Percentiles rank a stretch among this genome's conserved stretches.
Evolutionary conservation across 2,113 vertebrate species (phyloP).

Genomic region (Anarhynchus alexandrinus): DNA sequence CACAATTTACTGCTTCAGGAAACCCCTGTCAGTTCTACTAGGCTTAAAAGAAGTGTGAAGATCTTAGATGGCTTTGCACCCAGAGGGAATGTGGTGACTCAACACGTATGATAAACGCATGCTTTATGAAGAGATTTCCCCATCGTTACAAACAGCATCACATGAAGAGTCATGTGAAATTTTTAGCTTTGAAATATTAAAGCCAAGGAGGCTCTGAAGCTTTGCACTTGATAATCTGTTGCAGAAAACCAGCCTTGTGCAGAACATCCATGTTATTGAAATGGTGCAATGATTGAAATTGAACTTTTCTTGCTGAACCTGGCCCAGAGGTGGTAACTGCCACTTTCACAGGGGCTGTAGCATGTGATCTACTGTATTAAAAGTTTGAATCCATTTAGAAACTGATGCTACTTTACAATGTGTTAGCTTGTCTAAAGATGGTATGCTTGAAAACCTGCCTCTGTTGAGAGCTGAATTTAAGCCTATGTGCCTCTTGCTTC

Average conservation of each 20-base stretch:
- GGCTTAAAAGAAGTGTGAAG: not conserved
- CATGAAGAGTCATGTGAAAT: not conserved
- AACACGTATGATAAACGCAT: not conserved
- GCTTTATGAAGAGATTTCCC: not conserved
- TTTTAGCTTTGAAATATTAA: not conserved
- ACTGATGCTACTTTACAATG: not conserved
- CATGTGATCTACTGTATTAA: not conserved
- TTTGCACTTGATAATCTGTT: not conserved
- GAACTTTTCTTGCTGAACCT: not conserved
- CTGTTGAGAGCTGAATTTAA: not conserved
- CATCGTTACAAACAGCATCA: not conserved
- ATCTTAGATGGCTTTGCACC: not conserved
- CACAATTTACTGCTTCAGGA: not conserved
- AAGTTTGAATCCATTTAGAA: not conserved
- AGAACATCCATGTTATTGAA: not conserved
- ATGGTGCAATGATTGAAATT: not conserved
- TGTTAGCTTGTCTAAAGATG: not conserved
- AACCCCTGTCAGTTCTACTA: not conserved
- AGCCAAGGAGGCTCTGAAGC: not conserved
- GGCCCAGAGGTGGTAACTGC: not conserved
- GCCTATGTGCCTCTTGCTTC: not conserved
- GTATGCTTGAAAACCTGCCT: not conserved
- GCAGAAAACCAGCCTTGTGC: not conserved
- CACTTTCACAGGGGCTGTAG: not conserved
- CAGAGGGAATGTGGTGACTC: not conserved